These are phyloP conservation scores for Philereme vetulata DNA, from an alignment of 2,888 invertebrate genomes.

Conservation along the genomic window DNA sequence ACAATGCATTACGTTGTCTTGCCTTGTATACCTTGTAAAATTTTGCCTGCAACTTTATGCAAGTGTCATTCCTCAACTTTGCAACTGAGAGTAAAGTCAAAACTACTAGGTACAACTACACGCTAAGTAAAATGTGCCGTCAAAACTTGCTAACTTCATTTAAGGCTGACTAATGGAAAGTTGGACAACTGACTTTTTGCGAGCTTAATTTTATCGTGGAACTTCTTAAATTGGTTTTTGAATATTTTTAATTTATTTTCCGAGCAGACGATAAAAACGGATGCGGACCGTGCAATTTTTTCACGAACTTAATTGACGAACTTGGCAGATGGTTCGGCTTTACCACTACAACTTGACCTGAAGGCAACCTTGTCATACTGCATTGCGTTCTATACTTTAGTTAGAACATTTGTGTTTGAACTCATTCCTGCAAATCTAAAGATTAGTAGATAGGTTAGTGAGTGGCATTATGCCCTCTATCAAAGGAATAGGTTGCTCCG, in stretches of 20 bases:
- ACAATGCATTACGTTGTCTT: slow-evolving; percentile 22
- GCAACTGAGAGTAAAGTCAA: slow-evolving; percentile 34
- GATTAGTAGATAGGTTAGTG: too few relatives aligned
- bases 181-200: slow-evolving; percentile 39
- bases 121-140: slow-evolving; percentile 42
- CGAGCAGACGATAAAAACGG: slow-evolving; percentile 19
- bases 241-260: slow-evolving; percentile 23
- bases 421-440: too few relatives aligned
- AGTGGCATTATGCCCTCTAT: too few relatives aligned
- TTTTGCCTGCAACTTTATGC: slow-evolving; percentile 34
- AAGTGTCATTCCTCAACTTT: slow-evolving; percentile 41
- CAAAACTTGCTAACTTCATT: slow-evolving; percentile 41
- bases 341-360: slow-evolving; percentile 19
- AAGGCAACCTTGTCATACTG: neutral
- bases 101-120: slow-evolving; percentile 34
- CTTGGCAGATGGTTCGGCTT: slow-evolving; percentile 27
- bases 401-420: neutral
- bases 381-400: neutral
- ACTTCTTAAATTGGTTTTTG: slow-evolving; percentile 32
- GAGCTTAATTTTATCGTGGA: slow-evolving; percentile 36
- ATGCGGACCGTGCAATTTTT: slow-evolving; percentile 24
- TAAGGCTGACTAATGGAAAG: slow-evolving; percentile 38
- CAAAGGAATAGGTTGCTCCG: too few relatives aligned
- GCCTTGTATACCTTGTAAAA: slow-evolving; percentile 28
- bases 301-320: slow-evolving; percentile 27